Base-by-base conservation (phyloP, 1,140 invertebrate genomes). In the Rhizoglyphus robini region DNA sequence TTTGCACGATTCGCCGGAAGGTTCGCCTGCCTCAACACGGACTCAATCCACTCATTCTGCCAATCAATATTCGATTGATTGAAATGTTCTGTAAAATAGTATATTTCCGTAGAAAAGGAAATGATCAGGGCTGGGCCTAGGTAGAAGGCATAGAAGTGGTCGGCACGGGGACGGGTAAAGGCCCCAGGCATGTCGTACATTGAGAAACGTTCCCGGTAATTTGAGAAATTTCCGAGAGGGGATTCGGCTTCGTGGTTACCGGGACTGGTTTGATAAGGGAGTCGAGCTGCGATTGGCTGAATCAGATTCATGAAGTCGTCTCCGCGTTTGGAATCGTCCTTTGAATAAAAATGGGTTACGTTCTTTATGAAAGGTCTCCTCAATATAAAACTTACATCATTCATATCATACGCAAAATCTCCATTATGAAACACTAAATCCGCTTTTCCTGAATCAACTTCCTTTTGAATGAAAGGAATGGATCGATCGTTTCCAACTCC, bases 391-490 rank as follows among this genome's bases (percentile, higher is more conserved):
- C 79, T 78, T 78, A 84, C 83, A 1, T 82, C 79, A 76, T 91
- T 78, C 87, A 98, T 88, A 75, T 97, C 88, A 78, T 97, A 98
- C 0, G 92, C 93, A 80, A 97, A 90, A 80, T 95, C 91, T 0
- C 74, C 77, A 64, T 81, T 78, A 73, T 81, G 80, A 27, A 81
- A 69, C 38, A 81, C 70, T 36, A 77, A 74, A 73, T 81, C 80
- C 70, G 78, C 79, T 65, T 75, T 72, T 4, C 74, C 74, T 62
- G 71, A 70, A 49, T 78, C 71, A 0, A 74, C 73, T 29, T 78
- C 76, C 46, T 74, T 67, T 58, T 79, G 75, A 38, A 81, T 69
- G 32, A 74, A 65, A 1, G 76, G 72, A 1, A 82, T 62, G 20
- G 88, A 88, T 65, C 74, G 72, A 30, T 88, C 88, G 79, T 94